These are phyloP conservation scores for Drosophila silvestris DNA, from an alignment of 2,888 invertebrate species.

Conservation along the genomic window DNA sequence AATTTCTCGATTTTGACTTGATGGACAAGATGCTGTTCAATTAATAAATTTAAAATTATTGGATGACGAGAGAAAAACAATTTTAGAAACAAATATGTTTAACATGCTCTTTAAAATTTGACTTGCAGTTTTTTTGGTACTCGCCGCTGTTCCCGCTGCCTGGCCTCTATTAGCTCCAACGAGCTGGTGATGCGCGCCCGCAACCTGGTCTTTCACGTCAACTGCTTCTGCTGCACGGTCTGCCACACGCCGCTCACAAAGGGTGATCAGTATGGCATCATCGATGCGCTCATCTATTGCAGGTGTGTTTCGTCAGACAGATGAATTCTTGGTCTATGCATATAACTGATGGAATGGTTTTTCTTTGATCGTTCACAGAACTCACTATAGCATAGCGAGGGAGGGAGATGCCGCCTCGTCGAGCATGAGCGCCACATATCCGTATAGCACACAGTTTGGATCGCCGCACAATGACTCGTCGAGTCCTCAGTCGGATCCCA, in stretches of 20 bases:
- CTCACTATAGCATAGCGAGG: constrained; percentile 85
- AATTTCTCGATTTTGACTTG: not conserved
- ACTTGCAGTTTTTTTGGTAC: constrained; percentile 94
- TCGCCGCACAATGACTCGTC: constrained; percentile 85
- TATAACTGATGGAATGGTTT: not conserved
- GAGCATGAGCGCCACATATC: constrained; percentile 86
- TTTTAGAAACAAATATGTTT: not conserved
- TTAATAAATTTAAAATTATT: not conserved
- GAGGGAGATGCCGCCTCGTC: constrained; percentile 83
- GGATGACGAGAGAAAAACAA: not conserved
- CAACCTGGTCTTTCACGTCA: constrained; percentile 96
- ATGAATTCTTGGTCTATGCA: not conserved
- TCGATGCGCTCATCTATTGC: constrained; percentile 95
- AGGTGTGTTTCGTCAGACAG: constrained; percentile 85
- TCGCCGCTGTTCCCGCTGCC: constrained; percentile 95
- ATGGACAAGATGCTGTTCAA: not conserved
- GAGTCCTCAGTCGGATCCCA: constrained; percentile 85
- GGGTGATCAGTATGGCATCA: constrained; percentile 97
- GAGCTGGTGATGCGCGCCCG: constrained; percentile 98
- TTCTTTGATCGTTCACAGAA: constrained; percentile 61
- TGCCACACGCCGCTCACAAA: constrained; percentile 95
- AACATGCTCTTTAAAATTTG: constrained; percentile 72
- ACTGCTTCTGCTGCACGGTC: constrained; percentile 96
- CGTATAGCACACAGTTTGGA: constrained; percentile 86
- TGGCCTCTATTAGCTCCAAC: constrained; percentile 93